phyloP scores from a whole-genome alignment of 2,797 vertebrate species.

The Capromys pilorides region DNA sequence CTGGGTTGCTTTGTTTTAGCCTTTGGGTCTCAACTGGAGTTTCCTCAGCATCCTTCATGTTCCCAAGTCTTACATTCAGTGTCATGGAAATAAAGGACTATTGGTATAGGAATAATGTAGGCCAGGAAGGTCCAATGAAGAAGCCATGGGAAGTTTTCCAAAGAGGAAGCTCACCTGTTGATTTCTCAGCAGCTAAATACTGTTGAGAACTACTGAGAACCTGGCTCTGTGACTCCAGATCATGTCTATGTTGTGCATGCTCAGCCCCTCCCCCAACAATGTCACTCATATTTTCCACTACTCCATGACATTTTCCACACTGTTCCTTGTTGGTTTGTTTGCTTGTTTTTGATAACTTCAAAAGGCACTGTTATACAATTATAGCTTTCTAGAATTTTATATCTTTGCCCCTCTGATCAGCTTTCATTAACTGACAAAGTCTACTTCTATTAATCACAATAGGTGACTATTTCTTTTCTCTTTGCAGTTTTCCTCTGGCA shows the following conservation, averaged over 20 bases:
- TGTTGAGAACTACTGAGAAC: not conserved
- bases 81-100: fast-evolving
- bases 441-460: not conserved
- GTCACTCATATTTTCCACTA: too few relatives aligned
- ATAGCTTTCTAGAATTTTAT: not conserved
- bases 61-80: not conserved
- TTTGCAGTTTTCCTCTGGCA: not conserved
- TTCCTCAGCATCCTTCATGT: not conserved
- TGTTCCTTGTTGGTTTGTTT: too few relatives aligned
- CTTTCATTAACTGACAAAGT: not conserved
- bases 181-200: not conserved
- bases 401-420: not conserved
- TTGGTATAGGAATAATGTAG: not conserved
- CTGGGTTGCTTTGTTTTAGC: too few relatives aligned
- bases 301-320: too few relatives aligned
- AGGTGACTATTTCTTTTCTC: not conserved
- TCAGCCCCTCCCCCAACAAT: fast-evolving
- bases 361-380: not conserved
- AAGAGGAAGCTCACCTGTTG: not conserved
- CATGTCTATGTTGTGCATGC: fast-evolving
- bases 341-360: not conserved
- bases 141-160: not conserved
- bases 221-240: not conserved
- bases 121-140: not conserved
- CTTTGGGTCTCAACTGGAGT: too few relatives aligned